Evolutionary conservation across 2,888 invertebrate species (phyloP), one percentile per base, ranked within the genome.

Genomic region (Crepidodera aurea): DNA sequence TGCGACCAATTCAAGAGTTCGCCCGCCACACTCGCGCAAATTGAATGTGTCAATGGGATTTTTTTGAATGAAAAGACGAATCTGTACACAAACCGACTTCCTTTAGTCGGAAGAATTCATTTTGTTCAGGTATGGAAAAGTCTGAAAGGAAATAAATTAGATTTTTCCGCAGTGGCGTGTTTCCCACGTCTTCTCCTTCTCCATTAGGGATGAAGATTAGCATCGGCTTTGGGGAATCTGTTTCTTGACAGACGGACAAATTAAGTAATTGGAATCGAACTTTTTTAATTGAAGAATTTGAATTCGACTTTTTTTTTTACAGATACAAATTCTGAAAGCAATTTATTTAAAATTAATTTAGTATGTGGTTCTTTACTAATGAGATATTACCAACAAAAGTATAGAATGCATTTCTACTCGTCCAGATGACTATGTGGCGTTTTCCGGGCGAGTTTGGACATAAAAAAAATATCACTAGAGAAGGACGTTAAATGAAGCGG

Each of bases 11-110:
- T 50, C 48, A 48, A 18, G 42, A 50, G 50, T 50, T 46, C 13
- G n/a, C 12, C 54, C 53, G 55, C 60, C 70, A 74, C 74, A 76
- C 75, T 75, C 71, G 74, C 69, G 72, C 69, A 75, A 75, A 77
- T 76, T 74, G 76, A 76, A 77, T 74, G 75, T 74, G 77, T 76
- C 75, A 76, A 77, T 76, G 72, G 76, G 73, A 73, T 74, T 74
- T 74, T 72, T 71, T 71, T 68, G 60, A 54, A 46, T 71, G 73
- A 72, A 73, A 73, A 76, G 76, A 76, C 72, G 75, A 76, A 77
- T 77, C 68, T 73, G 68, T 69, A 65, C 65, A 71, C 69, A 71
- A 70, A 70, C 71, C 69, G 69, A 68, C 70, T 71, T 68, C 60
- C 67, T 34, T 57, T 22, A 19, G 37, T 39, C 25, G 60, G 65